Base-by-base conservation (phyloP, 2,113 vertebrate species). In the Cryptotis parvus region DNA sequence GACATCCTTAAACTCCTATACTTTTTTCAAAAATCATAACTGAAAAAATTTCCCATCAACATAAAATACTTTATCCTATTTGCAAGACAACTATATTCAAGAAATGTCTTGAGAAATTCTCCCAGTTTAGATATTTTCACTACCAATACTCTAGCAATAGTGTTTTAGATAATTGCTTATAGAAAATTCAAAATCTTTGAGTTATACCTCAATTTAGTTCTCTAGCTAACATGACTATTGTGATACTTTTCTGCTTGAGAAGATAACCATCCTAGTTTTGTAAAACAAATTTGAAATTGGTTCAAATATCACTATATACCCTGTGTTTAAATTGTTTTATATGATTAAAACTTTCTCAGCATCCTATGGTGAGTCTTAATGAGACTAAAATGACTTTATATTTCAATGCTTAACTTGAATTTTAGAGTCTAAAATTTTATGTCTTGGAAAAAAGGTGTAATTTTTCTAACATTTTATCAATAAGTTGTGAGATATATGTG, bases 381-480 rank as follows among this genome's bases (percentile, higher is more conserved):
- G 10, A 90, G 22, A 39, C 70, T 10, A 20, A 85, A 93, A 74
- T 76, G 63, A 82, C 15, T 85, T 33, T 61, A 31, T 84, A 73
- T 33, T 68, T 68, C n/a, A 68, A 90, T 89, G 80, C 39, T 73
- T 82, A 75, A 80, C 87, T 84, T 87, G 15, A 91, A 80, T 58
- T 84, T 73, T 85, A 33, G 88, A 52, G 22, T 66, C 81, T 39
- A 79, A 10, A 83, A 52, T 90, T 75, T 90, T 74, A 63, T 35
- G 26, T 93, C 45, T 78, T 81, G 18, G 27, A 65, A 33, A 33
- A 79, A 94, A 77, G 26, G 27, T 49, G 4, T 10, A 61, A 81
- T 94, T 90, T 74, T 9, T 52, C 18, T 45, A 73, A 91, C 81
- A 65, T 52, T 69, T 24, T 84, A 65, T 91, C 84, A 80, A 55